Evolutionary conservation across 2,113 vertebrate genomes (phyloP), one percentile per base, ranked within the genome.

Genomic region (Pica pica): DNA sequence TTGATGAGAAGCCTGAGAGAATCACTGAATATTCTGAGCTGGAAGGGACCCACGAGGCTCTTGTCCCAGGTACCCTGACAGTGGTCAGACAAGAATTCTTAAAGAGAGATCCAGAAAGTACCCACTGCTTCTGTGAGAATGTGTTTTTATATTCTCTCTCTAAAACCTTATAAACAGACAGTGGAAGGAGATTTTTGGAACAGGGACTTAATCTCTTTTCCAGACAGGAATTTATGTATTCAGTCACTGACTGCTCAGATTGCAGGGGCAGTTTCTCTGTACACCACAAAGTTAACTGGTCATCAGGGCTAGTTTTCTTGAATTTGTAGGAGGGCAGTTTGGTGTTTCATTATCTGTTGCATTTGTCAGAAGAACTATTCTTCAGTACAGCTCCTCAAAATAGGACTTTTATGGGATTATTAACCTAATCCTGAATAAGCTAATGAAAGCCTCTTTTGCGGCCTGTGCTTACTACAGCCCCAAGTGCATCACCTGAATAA

Each of bases 391-490:
- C 73, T 83, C 42, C 90, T 82, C 75, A 95, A 93, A 95, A 87
- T 88, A 91, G 87, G 53, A 56, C 33, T 53, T 92, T 50, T 65
- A 87, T 79, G 68, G 57, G 94, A 97, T 97, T 95, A 94, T 89
- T 91, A 94, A 79, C 67, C 22, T 96, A 94, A 97, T 97, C 84
- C 89, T 47, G 37, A 94, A 75, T 95, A 94, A 96, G 71, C 63
- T 93, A 95, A 96, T 82, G 86, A 94, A 96, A 97, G 91, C 94
- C n/a, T 91, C 94, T 96, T 94, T 86, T 69, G 71, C 89, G 49
- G 56, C 68, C 41, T 77, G 89, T 53, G 81, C 59, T 79, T 77
- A 42, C 71, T 75, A 49, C 61, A 79, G 64, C 77, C 69, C 64
- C 49, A 88, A 55, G 89, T 75, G 44, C 21, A 52, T 83, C 76